These are phyloP conservation scores for Agrilus biguttatus DNA, from an alignment of 2,888 invertebrate genomes.

Conservation along the genomic window DNA sequence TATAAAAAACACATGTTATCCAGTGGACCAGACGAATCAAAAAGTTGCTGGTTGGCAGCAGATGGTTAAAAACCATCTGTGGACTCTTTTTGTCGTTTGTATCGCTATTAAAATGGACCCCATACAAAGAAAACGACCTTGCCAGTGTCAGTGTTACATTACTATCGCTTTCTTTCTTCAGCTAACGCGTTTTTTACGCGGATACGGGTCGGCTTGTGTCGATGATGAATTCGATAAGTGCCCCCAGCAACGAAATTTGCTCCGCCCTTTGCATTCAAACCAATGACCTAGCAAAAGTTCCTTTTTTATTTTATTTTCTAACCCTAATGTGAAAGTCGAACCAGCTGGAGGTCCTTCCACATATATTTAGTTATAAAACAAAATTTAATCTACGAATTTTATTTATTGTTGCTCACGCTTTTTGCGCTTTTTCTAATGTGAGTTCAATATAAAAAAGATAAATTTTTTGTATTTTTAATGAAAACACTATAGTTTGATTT, in stretches of 20 bases:
- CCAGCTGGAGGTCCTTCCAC: no score
- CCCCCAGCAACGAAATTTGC: conserved; percentile 26
- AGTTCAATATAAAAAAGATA: no score
- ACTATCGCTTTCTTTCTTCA: conserved; percentile 6
- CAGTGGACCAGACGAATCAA: conserved; percentile 16
- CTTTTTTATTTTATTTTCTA: conserved; percentile 11
- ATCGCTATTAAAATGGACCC: conserved; percentile 31
- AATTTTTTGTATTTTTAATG: no score
- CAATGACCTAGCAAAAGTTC: conserved; percentile 11
- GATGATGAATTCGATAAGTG: conserved; percentile 15
- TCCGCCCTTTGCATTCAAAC: conserved; percentile 16
- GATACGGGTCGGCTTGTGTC: conserved; percentile 9
- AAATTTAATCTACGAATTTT: no score
- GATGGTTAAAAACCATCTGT: conserved; percentile 9
- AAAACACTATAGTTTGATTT: no score
- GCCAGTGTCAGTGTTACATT: conserved; percentile 7
- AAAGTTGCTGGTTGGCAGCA: neutral
- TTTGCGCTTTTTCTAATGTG: no score
- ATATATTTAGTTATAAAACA: no score
- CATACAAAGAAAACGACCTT: conserved; percentile 26
- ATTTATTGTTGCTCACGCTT: no score
- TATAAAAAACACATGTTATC: conserved; percentile 31
- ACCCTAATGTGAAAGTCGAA: conserved; percentile 10
- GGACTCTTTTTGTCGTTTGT: conserved; percentile 20
- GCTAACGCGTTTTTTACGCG: conserved; percentile 10